phyloP scores from a whole-genome alignment of 2,113 vertebrate genomes.

The Eurypyga helias region DNA sequence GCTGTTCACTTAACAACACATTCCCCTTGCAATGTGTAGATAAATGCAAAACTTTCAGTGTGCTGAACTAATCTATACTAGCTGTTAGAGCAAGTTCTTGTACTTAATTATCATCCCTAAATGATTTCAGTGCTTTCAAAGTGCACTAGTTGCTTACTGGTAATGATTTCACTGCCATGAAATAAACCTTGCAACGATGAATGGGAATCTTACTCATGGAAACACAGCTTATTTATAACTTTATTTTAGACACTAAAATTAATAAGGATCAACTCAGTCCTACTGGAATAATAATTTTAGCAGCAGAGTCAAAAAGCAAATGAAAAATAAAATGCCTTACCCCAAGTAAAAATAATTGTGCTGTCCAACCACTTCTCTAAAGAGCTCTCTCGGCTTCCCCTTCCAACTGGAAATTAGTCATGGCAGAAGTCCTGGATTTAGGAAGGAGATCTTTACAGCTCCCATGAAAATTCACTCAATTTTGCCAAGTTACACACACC shows the following conservation, averaged over 20 bases:
- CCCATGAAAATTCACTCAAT: background rate
- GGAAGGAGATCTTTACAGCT: background rate
- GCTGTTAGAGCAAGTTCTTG: background rate
- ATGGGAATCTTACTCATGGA: slow-evolving; percentile 20
- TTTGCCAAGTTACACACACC: background rate
- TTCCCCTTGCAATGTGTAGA: background rate
- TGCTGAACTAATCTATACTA: background rate
- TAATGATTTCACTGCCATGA: background rate
- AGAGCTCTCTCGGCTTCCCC: background rate
- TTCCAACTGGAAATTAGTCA: background rate
- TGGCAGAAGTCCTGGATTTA: background rate
- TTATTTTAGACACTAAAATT: slow-evolving; percentile 1
- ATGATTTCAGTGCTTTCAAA: background rate
- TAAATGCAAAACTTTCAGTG: background rate
- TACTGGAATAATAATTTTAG: background rate
- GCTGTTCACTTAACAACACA: background rate
- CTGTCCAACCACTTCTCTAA: background rate
- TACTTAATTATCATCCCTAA: background rate
- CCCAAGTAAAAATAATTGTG: background rate
- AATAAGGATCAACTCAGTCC: background rate
- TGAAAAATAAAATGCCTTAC: background rate
- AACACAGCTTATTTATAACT: slow-evolving; percentile 15
- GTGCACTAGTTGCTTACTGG: background rate
- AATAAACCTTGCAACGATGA: background rate
- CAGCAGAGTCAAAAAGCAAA: slow-evolving; percentile 10